These are phyloP conservation scores for Psix sp. DNA, from an alignment of 1,140 invertebrate genomes.

Conservation along the genomic window DNA sequence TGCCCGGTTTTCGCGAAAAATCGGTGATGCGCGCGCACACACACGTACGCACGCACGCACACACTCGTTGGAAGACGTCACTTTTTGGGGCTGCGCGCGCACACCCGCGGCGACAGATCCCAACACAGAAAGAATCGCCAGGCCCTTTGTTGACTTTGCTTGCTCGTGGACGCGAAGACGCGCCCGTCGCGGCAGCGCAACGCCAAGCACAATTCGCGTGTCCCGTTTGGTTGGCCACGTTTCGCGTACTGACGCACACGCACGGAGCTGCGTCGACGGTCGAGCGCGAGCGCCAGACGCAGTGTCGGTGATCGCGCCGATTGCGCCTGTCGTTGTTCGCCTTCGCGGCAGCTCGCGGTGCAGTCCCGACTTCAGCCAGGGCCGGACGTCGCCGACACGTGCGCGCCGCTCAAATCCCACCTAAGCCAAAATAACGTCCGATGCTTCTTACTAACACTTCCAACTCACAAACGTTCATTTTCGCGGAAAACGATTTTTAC, in stretches of 20 bases:
- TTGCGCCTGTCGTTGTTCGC: background rate
- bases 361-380: slow-evolving; percentile 3
- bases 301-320: background rate
- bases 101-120: background rate
- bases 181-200: too few species aligned
- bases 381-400: slow-evolving; percentile 1
- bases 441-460: too few species aligned
- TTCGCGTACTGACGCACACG: slow-evolving; percentile 35
- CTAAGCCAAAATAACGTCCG: background rate
- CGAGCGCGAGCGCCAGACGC: slow-evolving; percentile 3
- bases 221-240: slow-evolving; percentile 44
- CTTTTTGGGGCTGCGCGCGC: slow-evolving; percentile 14
- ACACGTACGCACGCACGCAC: too few species aligned
- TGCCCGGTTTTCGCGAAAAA: slow-evolving; percentile 25
- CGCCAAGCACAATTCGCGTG: slow-evolving; percentile 20
- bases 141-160: too few species aligned
- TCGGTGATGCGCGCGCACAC: slow-evolving; percentile 25
- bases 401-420: background rate
- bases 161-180: slow-evolving; percentile 5
- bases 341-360: background rate
- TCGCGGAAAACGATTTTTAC: too few species aligned
- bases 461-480: too few species aligned
- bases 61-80: slow-evolving; percentile 17
- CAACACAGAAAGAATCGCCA: too few species aligned
- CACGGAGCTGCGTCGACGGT: slow-evolving; percentile 7